Evolutionary conservation across 2,113 vertebrate genomes (phyloP).

Genomic region (Bubo scandiacus): DNA sequence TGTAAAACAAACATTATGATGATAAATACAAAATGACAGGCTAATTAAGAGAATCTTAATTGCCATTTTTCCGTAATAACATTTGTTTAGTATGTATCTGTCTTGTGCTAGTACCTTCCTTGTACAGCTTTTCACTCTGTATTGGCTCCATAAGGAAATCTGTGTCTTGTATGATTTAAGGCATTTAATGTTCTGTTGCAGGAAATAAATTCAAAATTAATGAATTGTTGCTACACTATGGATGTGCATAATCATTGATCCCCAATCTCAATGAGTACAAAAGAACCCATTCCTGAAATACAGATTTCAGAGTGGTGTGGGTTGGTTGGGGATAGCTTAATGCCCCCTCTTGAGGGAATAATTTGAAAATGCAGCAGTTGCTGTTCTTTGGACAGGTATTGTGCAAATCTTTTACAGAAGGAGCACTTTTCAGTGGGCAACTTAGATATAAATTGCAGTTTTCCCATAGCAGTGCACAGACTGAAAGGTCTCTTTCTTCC

Average conservation of each 20-base stretch:
- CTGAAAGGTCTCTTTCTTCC: not conserved
- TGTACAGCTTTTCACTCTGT: constrained; percentile 7
- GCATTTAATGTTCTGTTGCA: not conserved
- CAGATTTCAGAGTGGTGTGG: not conserved
- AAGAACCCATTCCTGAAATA: not conserved
- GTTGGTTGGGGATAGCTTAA: not conserved
- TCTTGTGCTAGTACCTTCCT: constrained; percentile 58
- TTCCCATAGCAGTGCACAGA: not conserved
- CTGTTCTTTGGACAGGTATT: not conserved
- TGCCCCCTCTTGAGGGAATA: not conserved
- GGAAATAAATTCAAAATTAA: constrained; percentile 54
- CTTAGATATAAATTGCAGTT: not conserved
- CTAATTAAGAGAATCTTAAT: constrained; percentile 83
- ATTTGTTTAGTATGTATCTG: constrained; percentile 69
- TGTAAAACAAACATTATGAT: constrained; percentile 83
- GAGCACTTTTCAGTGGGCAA: not conserved
- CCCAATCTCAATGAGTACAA: not conserved
- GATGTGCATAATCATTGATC: not conserved
- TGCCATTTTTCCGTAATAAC: constrained; percentile 75
- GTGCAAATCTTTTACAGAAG: not conserved
- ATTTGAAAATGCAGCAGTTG: not conserved
- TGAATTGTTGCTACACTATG: not conserved
- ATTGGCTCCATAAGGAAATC: not conserved
- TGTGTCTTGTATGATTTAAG: constrained; percentile 1
- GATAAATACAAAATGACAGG: constrained; percentile 83